Percentiles rank a stretch among this genome's conserved stretches.
Evolutionary conservation across 2,113 vertebrate species (phyloP).

Genomic region (Ctenodactylus gundi): DNA sequence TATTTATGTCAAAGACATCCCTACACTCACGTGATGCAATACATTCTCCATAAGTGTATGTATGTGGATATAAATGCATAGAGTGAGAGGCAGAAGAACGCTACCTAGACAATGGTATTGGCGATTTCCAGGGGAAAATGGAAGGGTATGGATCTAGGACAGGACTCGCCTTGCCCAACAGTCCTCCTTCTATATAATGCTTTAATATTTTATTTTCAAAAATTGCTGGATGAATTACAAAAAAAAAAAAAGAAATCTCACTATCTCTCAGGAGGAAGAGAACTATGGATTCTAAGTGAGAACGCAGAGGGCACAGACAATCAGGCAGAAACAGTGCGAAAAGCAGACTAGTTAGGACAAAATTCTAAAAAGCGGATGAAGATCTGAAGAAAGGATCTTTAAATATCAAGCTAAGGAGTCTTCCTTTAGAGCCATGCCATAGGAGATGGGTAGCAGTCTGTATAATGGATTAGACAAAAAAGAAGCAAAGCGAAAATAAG

Average conservation of each 20-base stretch:
- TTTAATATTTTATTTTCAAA: background rate
- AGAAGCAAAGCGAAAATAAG: background rate
- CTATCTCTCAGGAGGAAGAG: background rate
- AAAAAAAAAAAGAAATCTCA: too few relatives aligned
- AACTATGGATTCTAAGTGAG: background rate
- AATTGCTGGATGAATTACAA: background rate
- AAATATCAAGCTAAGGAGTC: background rate
- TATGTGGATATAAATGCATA: background rate
- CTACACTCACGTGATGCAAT: slow-evolving; percentile 21
- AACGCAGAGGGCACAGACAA: background rate
- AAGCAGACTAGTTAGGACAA: background rate
- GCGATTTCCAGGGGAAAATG: background rate
- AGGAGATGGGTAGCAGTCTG: background rate
- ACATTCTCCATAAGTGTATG: background rate
- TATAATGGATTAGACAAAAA: background rate
- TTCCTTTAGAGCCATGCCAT: background rate
- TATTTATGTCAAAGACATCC: slow-evolving; percentile 52
- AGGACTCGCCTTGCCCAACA: background rate
- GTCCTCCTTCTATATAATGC: background rate
- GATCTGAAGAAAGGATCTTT: background rate
- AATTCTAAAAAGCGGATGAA: background rate
- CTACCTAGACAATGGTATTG: background rate
- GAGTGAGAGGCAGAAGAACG: background rate
- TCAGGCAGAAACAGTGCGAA: background rate
- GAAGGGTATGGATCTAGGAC: too few relatives aligned